These are phyloP conservation scores for Saccostrea cuccullata DNA, from an alignment of 1,140 invertebrate species.

Conservation along the genomic window DNA sequence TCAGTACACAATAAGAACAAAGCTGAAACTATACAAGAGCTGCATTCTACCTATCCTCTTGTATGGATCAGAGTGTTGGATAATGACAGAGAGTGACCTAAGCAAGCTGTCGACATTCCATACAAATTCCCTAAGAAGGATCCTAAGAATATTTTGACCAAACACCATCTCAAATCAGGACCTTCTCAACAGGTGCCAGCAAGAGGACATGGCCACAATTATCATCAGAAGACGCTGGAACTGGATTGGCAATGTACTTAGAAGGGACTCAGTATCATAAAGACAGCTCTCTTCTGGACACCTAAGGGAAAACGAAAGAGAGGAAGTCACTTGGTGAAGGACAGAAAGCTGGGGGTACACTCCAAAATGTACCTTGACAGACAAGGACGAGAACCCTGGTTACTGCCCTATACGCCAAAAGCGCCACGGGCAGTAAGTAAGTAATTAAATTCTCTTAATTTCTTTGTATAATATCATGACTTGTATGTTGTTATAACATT, in stretches of 20 bases:
- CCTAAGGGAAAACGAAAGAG: not conserved
- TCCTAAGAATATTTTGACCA: conserved; percentile 12
- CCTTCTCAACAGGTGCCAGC: conserved; percentile 31
- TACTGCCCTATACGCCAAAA: not conserved
- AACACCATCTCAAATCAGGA: conserved; percentile 41
- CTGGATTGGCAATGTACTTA: too few species aligned
- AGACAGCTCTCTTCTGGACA: not conserved
- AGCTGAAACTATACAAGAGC: conserved; percentile 12
- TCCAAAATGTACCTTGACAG: not conserved
- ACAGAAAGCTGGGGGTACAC: conserved; percentile 73
- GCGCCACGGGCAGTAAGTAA: not conserved
- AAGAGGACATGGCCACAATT: not conserved
- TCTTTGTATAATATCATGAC: too few species aligned
- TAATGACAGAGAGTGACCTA: conserved; percentile 6
- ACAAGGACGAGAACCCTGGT: not conserved
- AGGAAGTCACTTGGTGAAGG: not conserved
- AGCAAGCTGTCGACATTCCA: conserved; percentile 35
- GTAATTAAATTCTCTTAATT: too few species aligned
- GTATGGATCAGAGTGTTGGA: too few species aligned
- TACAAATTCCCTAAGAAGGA: not conserved
- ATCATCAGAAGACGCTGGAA: not conserved
- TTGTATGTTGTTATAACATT: too few species aligned
- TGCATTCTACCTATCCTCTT: not conserved
- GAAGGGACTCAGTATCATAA: not conserved
- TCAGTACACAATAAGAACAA: conserved; percentile 40